A percentile compares a stretch with the other conserved stretches of the same genome.
Evolutionary conservation across 2,888 invertebrate genomes (phyloP).

Genomic region (Harmothoe impar): DNA sequence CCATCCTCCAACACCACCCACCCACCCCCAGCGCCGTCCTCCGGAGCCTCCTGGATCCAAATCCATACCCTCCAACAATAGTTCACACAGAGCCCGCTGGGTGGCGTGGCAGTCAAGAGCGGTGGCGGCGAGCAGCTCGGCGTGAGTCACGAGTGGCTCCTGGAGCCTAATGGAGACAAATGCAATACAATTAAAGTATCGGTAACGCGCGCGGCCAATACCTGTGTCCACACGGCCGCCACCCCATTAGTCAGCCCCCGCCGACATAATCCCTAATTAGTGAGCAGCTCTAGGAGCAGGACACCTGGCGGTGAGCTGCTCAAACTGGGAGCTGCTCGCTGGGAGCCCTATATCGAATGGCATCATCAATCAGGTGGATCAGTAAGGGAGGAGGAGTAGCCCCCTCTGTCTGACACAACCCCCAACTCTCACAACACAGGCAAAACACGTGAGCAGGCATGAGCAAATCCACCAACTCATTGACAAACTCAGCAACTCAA

Average conservation of each 20-base stretch:
- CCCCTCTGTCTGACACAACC: conserved; percentile 4
- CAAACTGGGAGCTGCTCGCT: neutral
- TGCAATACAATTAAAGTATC: conserved; percentile 55
- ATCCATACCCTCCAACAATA: neutral
- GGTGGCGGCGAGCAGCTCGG: neutral
- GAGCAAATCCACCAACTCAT: neutral
- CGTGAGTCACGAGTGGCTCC: conserved; percentile 43
- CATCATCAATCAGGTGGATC: conserved; percentile 28
- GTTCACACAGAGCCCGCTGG: neutral
- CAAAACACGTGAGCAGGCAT: neutral
- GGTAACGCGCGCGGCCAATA: conserved; percentile 22
- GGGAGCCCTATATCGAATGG: conserved; percentile 5
- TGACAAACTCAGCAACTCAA: neutral
- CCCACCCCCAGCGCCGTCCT: neutral
- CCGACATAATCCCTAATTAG: conserved; percentile 41
- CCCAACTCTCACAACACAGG: neutral
- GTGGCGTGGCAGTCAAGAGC: conserved; percentile 40
- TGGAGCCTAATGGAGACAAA: conserved; percentile 38
- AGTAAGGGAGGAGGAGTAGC: neutral
- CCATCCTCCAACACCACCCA: neutral
- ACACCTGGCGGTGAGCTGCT: conserved; percentile 32
- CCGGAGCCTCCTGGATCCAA: neutral
- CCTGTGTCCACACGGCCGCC: conserved; percentile 31
- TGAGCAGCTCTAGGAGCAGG: neutral
- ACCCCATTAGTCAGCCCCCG: neutral